A percentile compares a stretch with the other conserved stretches of the same genome.
phyloP scores from a whole-genome alignment of 2,797 vertebrate species.

The Phrynocephalus forsythii region DNA sequence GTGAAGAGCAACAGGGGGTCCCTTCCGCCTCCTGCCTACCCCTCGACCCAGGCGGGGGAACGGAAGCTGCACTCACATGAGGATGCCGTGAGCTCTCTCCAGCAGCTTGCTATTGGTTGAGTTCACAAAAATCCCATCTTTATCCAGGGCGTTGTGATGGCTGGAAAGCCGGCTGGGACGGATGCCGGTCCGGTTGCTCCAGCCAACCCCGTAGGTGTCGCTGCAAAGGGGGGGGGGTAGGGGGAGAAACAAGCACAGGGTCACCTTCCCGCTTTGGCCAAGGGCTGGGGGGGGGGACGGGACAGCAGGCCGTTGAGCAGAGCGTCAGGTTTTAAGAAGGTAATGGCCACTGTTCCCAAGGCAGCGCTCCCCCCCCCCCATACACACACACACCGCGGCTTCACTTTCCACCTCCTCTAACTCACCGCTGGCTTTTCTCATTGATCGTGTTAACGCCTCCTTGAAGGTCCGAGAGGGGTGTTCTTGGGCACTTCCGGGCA shows the following conservation, averaged over 20 bases:
- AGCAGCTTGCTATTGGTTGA: constrained; percentile 92
- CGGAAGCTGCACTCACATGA: constrained; percentile 87
- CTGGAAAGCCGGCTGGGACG: constrained; percentile 80
- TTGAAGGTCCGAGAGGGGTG: constrained; percentile 92
- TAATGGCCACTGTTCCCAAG: rapidly evolving
- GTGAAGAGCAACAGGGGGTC: neutral
- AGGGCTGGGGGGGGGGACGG: too few species aligned
- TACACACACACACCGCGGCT: neutral
- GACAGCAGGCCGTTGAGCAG: neutral
- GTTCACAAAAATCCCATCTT: constrained; percentile 93
- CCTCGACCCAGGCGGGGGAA: neutral
- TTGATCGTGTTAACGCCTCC: constrained; percentile 87
- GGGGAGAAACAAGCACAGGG: constrained; percentile 5
- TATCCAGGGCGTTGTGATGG: constrained; percentile 82
- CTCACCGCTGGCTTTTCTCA: constrained; percentile 89
- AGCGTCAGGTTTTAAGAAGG: neutral
- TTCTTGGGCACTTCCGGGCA: constrained; percentile 87
- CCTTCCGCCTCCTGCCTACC: neutral
- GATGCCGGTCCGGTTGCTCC: constrained; percentile 84
- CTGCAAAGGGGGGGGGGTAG: constrained; percentile 65
- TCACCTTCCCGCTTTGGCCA: neutral
- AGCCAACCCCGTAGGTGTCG: constrained; percentile 80
- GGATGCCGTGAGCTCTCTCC: constrained; percentile 96
- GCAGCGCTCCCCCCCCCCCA: neutral
- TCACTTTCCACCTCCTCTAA: rapidly evolving